A percentile compares a stretch with the other conserved stretches of the same genome.
These are phyloP conservation scores for Ichneumon xanthorius DNA, from an alignment of 2,888 invertebrate genomes.

Conservation along the genomic window DNA sequence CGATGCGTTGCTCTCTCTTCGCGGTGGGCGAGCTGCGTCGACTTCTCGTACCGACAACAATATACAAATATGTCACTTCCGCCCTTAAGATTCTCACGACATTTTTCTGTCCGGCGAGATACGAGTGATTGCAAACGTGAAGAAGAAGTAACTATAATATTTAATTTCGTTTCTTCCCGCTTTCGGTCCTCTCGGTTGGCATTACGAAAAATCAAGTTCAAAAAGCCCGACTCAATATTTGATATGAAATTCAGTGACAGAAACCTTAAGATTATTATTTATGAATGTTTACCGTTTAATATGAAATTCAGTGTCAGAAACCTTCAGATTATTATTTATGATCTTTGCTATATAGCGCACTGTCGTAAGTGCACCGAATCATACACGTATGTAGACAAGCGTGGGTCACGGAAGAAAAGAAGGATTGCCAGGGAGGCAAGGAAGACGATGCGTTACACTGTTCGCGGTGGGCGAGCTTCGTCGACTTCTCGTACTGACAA, in stretches of 20 bases:
- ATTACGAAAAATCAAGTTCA: not conserved
- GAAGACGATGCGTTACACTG: not conserved
- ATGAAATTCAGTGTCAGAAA: too few species aligned
- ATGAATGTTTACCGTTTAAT: too few species aligned
- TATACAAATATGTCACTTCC: slow-evolving; percentile 20
- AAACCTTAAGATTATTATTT: too few species aligned
- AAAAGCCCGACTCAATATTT: not conserved
- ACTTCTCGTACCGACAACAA: not conserved
- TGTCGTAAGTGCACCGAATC: slow-evolving; percentile 75
- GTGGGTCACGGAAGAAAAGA: not conserved
- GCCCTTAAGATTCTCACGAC: not conserved
- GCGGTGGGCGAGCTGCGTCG: slow-evolving; percentile 20
- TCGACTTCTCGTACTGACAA: not conserved
- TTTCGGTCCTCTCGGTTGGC: not conserved
- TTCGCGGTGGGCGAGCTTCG: slow-evolving; percentile 20
- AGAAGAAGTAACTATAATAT: not conserved
- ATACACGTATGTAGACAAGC: slow-evolving; percentile 69
- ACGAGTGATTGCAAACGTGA: too few species aligned
- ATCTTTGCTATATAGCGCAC: slow-evolving; percentile 67
- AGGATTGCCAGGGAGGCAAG: not conserved
- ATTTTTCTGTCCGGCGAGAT: not conserved
- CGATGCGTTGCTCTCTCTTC: not conserved
- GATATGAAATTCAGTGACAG: not conserved
- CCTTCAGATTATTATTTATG: too few species aligned
- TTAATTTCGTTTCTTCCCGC: too few species aligned